Percentiles rank a stretch among this genome's conserved stretches.
These are phyloP conservation scores for Dicranocentrus wangi DNA, from an alignment of 2,888 invertebrate genomes.

Conservation along the genomic window DNA sequence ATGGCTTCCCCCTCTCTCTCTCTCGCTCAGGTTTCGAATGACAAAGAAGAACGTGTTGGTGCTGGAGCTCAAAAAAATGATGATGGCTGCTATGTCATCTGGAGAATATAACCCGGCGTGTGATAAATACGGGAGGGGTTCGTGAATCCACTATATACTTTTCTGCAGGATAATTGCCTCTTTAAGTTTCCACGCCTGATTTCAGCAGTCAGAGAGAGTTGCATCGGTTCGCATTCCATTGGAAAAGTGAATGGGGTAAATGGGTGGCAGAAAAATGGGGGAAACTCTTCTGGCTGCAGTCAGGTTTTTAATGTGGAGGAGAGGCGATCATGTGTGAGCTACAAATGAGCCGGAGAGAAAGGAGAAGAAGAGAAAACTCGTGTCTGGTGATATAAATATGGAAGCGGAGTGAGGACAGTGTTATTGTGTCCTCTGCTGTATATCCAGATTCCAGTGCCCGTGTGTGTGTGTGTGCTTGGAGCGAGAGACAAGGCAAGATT, in stretches of 20 bases:
- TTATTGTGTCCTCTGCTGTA: no score
- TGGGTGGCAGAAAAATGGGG: conserved; percentile 18
- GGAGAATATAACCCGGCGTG: no score
- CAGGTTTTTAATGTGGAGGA: conserved; percentile 64
- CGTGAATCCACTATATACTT: no score
- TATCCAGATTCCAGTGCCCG: not conserved
- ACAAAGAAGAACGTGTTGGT: not conserved
- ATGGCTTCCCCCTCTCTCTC: not conserved
- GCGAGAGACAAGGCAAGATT: not conserved
- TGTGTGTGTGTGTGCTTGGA: not conserved
- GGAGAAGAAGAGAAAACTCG: conserved; percentile 17
- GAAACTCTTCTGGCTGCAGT: conserved; percentile 8
- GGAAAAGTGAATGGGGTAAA: not conserved
- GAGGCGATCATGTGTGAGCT: conserved; percentile 68
- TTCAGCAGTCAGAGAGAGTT: not conserved
- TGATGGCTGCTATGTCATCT: no score
- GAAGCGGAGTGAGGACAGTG: not conserved
- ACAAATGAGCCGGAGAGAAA: conserved; percentile 55
- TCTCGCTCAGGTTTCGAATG: conserved; percentile 14
- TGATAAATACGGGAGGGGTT: no score
- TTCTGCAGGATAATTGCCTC: conserved; percentile 46
- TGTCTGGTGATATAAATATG: conserved; percentile 2
- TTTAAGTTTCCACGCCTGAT: conserved; percentile 23
- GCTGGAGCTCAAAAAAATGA: no score
- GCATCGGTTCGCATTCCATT: not conserved